Base-by-base conservation (phyloP, 2,888 invertebrate species). In the Dione vanillae region DNA sequence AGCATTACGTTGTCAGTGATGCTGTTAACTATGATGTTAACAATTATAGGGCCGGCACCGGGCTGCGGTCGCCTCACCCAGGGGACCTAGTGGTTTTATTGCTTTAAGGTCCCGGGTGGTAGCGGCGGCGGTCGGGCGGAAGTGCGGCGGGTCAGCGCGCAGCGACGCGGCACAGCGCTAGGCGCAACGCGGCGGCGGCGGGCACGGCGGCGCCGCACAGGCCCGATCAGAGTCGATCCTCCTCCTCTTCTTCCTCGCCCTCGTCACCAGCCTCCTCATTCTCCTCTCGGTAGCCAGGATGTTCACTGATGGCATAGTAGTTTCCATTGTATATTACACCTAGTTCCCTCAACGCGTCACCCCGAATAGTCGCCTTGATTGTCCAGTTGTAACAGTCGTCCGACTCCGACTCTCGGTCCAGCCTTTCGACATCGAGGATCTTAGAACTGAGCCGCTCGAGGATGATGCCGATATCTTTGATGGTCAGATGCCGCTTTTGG, bases 321-420 rank as follows among this genome's bases (percentile, higher is more conserved):
- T 98, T 98, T 75, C 98, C 98, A 92, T 98, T 98, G 94, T 98
- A 98, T 86, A 98, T 97, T 80, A 98, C 97, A 75, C 98, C 98
- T 75, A 98, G 94, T 90, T 98, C 98, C 71, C 98, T 95, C 82
- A 98, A 93, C 80, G 97, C 97, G 90, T 98, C 98, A 66, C 98
- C 98, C 74, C 97, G 95, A 85, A 98, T 98, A 80, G 98, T 97
- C 82, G 98, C 98, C 92, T 98, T 98, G 94, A 98, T 98, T 90
- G 98, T 98, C 98, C 98, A 98, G 92, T 98, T 98, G 94, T 97
- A 97, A 87, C 97, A 97, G 90, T 98, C 98, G 90, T 97, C 97
- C 88, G 97, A 97, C 89, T 98, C 98, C 80, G 96, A 97, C 89
- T 98, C 98, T 72, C 98, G 95, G 89, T 98, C 98, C 79, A 98